Percentiles rank a stretch among this genome's conserved stretches.
Conservation (phyloP, 2,888 invertebrate species). For the Bedellia somnulentella region DNA sequence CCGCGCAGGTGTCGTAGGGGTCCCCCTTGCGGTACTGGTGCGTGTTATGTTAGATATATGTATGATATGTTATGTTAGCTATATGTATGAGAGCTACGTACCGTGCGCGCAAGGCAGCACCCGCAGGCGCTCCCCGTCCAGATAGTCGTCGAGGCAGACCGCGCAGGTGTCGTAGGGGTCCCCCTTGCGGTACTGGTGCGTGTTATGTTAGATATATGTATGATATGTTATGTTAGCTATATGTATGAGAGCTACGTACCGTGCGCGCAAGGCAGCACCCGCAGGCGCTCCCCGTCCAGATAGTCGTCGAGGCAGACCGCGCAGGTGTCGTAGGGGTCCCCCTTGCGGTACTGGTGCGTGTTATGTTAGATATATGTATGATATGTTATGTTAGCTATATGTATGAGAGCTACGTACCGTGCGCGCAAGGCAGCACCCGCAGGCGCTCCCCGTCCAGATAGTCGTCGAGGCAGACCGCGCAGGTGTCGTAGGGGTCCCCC, state of each 20-base stretch:
- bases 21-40: conserved; percentile 92
- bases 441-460: conserved; percentile 94
- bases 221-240: too few relatives aligned
- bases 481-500: conserved; percentile 51
- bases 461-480: conserved; percentile 98
- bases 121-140: conserved; percentile 91
- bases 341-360: conserved; percentile 2
- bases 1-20: conserved; percentile 96
- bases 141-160: conserved; percentile 97
- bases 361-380: too few relatives aligned
- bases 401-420: too few relatives aligned
- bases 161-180: conserved; percentile 98
- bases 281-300: conserved; percentile 88
- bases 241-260: too few relatives aligned
- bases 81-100: conserved; percentile 25
- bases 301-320: conserved; percentile 99
- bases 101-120: conserved; percentile 96
- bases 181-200: conserved; percentile 88
- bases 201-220: too few relatives aligned
- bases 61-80: too few relatives aligned
- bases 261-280: conserved; percentile 96
- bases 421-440: conserved; percentile 92
- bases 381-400: too few relatives aligned
- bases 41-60: too few relatives aligned
- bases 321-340: conserved; percentile 63